These are phyloP conservation scores for Cephalophus harveyi DNA, from an alignment of 2,113 vertebrate species.

Conservation along the genomic window DNA sequence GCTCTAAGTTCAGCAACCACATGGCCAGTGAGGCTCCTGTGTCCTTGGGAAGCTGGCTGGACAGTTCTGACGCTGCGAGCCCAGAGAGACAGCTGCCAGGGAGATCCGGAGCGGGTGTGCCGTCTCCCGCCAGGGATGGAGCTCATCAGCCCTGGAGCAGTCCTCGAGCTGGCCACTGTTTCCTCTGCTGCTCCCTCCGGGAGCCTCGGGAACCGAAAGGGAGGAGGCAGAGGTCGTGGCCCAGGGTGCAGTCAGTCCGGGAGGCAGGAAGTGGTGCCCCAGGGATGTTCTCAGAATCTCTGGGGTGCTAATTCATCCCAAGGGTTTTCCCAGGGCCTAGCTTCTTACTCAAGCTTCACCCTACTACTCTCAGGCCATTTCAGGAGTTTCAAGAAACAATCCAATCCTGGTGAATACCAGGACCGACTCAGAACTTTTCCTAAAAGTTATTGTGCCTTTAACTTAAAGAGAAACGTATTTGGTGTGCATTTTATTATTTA, in stretches of 20 bases:
- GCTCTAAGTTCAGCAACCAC: background rate
- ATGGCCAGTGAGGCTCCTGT: background rate
- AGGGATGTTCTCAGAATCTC: background rate
- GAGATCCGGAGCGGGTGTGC: background rate
- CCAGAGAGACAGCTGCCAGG: background rate
- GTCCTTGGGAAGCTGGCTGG: background rate
- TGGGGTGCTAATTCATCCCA: background rate
- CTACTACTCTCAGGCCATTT: background rate
- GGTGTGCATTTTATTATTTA: background rate
- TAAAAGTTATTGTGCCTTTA: background rate
- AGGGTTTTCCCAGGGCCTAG: background rate
- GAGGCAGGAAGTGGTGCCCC: background rate
- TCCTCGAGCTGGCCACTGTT: background rate
- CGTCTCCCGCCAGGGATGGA: background rate
- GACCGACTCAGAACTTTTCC: background rate
- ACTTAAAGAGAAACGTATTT: too few relatives aligned
- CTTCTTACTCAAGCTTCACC: background rate
- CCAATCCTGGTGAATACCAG: background rate
- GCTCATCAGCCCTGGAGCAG: background rate
- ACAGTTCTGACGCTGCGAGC: background rate
- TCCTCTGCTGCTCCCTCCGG: background rate
- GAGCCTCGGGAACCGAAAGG: background rate
- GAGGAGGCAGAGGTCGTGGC: accelerated
- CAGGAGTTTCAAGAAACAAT: background rate
- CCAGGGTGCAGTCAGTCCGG: too few relatives aligned